Evolutionary conservation across 2,797 vertebrate genomes (phyloP).

Genomic region (Presbytis comata): DNA sequence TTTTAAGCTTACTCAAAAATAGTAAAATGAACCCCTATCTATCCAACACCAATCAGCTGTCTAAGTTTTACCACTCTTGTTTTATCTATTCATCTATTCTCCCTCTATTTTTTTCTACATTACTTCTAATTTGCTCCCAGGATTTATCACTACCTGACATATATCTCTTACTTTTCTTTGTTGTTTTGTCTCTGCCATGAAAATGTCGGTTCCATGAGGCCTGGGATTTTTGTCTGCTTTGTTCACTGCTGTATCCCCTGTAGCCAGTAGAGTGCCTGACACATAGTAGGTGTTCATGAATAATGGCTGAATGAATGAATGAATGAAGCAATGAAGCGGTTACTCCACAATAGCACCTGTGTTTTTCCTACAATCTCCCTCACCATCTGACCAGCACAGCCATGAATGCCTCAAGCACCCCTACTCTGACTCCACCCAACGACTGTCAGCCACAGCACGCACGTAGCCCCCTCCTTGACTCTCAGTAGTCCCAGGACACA

Average conservation of each 20-base stretch:
- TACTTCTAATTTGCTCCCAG: background rate
- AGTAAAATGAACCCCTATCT: background rate
- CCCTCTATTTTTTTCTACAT: background rate
- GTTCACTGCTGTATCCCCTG: background rate
- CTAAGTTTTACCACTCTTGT: background rate
- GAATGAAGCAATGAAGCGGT: background rate
- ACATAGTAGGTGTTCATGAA: background rate
- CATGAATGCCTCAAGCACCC: background rate
- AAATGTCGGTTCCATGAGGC: background rate
- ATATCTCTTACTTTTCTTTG: background rate
- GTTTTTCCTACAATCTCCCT: background rate
- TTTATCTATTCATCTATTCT: background rate
- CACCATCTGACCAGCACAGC: background rate
- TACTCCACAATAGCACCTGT: background rate
- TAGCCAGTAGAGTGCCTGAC: background rate
- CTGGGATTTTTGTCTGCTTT: background rate
- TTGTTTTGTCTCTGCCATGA: background rate
- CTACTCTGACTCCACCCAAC: background rate
- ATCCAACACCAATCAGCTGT: background rate
- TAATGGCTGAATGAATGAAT: background rate
- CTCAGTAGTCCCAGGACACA: background rate
- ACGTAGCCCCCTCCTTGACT: background rate
- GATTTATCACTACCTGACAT: background rate
- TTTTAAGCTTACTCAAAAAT: background rate
- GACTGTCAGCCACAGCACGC: background rate